Evolutionary conservation across 2,888 invertebrate genomes (phyloP).

Genomic region (Stenchaetothrips biformis): DNA sequence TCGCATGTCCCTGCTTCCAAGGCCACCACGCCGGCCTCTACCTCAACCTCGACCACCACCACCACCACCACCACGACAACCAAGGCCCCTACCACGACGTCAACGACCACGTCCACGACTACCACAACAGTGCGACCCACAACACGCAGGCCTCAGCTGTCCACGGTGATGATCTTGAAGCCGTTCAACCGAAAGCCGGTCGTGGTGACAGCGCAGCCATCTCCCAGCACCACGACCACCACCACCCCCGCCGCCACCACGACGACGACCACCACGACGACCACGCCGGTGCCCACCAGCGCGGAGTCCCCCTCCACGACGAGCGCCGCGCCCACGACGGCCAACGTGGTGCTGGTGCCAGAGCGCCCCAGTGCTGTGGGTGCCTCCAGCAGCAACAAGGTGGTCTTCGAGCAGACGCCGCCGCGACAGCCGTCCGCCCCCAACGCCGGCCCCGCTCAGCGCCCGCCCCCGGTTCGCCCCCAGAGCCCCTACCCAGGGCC

Average conservation of each 20-base stretch:
- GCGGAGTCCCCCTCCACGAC: background rate
- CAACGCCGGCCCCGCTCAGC: background rate
- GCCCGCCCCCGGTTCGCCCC: background rate
- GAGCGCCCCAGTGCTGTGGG: background rate
- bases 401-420: background rate
- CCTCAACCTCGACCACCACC: conserved; percentile 26
- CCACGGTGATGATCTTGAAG: conserved; percentile 10
- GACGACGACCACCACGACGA: conserved; percentile 21
- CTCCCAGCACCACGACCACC: conserved; percentile 26
- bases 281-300: conserved; percentile 2
- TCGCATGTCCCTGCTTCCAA: background rate
- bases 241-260: conserved; percentile 26
- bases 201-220: background rate
- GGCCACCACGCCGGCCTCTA: conserved; percentile 28
- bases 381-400: background rate
- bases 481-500: background rate
- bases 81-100: background rate
- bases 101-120: background rate
- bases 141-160: background rate
- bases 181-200: background rate
- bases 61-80: conserved; percentile 29
- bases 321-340: background rate
- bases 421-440: background rate
- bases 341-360: conserved; percentile 12
- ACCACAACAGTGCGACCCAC: background rate